Evolutionary conservation across 2,888 invertebrate genomes (phyloP), one percentile per base, ranked within the genome.

Genomic region (Drosophila barbarae): DNA sequence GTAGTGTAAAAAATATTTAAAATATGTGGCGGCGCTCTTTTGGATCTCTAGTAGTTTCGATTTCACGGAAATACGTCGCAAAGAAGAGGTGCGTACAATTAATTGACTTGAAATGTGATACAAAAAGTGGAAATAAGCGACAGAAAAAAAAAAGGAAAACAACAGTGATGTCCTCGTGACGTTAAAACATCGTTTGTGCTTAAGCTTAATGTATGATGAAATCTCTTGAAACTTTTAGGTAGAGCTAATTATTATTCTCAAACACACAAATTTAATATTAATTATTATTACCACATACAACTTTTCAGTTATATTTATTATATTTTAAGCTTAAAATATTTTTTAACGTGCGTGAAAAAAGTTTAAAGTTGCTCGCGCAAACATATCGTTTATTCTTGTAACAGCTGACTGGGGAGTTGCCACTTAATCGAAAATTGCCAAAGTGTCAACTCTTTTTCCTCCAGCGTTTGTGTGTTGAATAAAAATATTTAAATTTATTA

Each of bases 321-420:
- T 26, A 26, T 26, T 26, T 2, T 0, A 3, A 6, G 26, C 7
- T 30, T 13, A 18, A 35, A 6, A 7, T 2, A 21, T 12, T 36
- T 3, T 12, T 9, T 6, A 2, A 3, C 23, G 15, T 21, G 12
- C 44, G 32, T 34, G 32, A 46, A 1, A 1, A 6, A 5, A 44
- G 15, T 5, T 35, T 35, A 7, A 36, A 8, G 10, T 35, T 2
- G 4, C 7, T 15, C 55, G 46, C 46, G 26, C 6, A 5, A 2
- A 18, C 53, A 52, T 5, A 38, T 23, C 18, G 2, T 6, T 18
- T n/a, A 30, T 30, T 10, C 13, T 6, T 1, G 8, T 1, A 56
- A 57, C 59, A 59, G 44, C 46, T 59, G 59, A 26, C 18, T 7
- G n/a, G n/a, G 58, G 32, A 26, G 59, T 26, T 60, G 59, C 59